phyloP scores from a whole-genome alignment of 2,797 vertebrate species.

The Corythornis leucogaster region DNA sequence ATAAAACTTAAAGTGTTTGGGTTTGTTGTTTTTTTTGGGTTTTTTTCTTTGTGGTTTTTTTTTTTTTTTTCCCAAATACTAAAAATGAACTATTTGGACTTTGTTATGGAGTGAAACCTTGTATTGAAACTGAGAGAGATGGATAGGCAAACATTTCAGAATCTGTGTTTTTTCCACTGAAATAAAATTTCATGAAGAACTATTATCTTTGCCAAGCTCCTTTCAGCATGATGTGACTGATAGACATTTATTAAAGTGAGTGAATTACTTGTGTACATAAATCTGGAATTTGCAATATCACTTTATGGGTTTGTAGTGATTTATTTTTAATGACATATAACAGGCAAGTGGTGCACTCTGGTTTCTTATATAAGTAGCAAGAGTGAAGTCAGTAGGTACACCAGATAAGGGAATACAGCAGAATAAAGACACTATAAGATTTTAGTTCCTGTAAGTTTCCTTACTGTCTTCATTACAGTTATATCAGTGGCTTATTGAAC shows the following conservation, averaged over 20 bases:
- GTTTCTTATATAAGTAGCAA: background rate
- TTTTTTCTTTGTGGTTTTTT: no score
- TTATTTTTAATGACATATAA: background rate
- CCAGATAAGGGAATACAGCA: background rate
- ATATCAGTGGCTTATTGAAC: background rate
- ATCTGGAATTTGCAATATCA: background rate
- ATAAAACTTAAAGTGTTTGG: background rate
- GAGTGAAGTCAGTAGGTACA: background rate
- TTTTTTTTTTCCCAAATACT: background rate
- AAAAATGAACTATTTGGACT: background rate
- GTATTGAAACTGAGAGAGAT: background rate
- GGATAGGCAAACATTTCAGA: background rate
- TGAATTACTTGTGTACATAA: background rate
- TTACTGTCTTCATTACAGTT: background rate
- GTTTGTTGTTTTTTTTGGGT: no score
- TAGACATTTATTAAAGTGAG: background rate
- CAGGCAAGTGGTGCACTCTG: background rate
- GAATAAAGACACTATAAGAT: background rate
- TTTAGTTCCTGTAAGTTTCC: background rate
- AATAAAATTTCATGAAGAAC: background rate
- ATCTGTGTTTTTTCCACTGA: background rate
- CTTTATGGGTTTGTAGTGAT: background rate
- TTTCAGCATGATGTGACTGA: background rate
- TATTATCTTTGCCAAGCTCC: background rate
- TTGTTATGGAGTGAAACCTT: background rate